Base-by-base conservation (phyloP, 2,113 vertebrate genomes). In the Lophura nycthemera region DNA sequence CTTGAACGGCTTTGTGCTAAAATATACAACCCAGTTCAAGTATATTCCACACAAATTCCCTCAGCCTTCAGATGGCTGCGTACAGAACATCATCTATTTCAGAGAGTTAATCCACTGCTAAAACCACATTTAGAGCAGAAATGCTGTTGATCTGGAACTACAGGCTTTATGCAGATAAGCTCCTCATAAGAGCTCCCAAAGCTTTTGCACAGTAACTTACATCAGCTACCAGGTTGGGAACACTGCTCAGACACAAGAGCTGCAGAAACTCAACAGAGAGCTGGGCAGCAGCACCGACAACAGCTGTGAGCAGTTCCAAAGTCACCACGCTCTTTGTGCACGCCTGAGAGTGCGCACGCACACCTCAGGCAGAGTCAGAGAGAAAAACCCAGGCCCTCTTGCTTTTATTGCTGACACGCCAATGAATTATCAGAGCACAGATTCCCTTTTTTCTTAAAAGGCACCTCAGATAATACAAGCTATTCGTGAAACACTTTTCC, bases 31-130 rank as follows among this genome's bases (percentile, higher is more conserved):
- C 64, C 22, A 40, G 63, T 27, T 59, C 38, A 74, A 88, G 82
- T 18, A 9, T 81, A 94, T 71, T 56, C 57, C 43, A 65, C 36
- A n/a, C 57, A 86, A 86, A 92, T 73, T 95, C 83, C 40, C 12
- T 0, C 30, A 81, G 65, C 75, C 56, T 88, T 92, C 85, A 88
- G 83, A 90, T 64, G 78, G 77, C 75, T 77, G 63, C 1, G 16
- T 91, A 75, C 59, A 69, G 89, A 82, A 84, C 59, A 83, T 52
- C 88, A 93, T 86, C 93, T 90, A 24, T 65, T 85, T 81, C 89
- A 95, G 75, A 95, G 69, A 88, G 70, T 81, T 96, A 95, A 96
- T 96, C 92, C 84, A 72, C 27, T 42, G 63, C 88, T 96, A 95
- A 96, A 93, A 52, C 76, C 88, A 94, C 70, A 56, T 70, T 88